phyloP scores from a whole-genome alignment of 2,797 vertebrate species.

The Poecilia wingei region DNA sequence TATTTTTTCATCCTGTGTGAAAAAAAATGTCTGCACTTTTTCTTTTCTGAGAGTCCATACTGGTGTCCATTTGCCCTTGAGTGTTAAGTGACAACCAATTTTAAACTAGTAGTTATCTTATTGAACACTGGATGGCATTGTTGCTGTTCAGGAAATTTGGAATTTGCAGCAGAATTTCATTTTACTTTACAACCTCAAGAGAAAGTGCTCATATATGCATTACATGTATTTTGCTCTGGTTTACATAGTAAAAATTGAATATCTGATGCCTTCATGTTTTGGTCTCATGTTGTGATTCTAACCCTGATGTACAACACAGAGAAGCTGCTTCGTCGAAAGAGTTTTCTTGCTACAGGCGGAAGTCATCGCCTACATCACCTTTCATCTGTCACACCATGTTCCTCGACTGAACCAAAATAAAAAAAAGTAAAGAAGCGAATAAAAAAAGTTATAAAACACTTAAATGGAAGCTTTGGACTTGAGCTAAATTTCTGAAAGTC shows the following conservation, averaged over 20 bases:
- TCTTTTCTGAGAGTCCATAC: neutral
- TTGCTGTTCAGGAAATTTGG: slow-evolving; percentile 67
- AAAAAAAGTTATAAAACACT: slow-evolving; percentile 7
- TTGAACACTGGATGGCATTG: slow-evolving; percentile 80
- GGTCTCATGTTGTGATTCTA: slow-evolving; percentile 24
- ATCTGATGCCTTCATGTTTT: slow-evolving; percentile 32
- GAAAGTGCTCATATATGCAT: slow-evolving; percentile 3
- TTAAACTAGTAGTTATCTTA: slow-evolving; percentile 58
- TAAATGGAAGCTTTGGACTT: neutral
- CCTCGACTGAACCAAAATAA: neutral
- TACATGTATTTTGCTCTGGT: slow-evolving; percentile 11
- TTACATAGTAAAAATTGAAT: slow-evolving; percentile 24
- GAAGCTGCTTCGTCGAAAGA: slow-evolving; percentile 9
- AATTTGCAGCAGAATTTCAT: slow-evolving; percentile 47
- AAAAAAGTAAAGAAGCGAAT: slow-evolving; percentile 7
- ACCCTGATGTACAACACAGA: slow-evolving; percentile 16
- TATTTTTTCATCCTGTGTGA: neutral
- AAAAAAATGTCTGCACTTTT: neutral
- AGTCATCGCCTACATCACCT: slow-evolving; percentile 11
- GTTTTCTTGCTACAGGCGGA: slow-evolving; percentile 1
- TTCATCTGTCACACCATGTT: neutral
- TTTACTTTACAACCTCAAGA: slow-evolving; percentile 12
- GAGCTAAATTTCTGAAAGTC: neutral
- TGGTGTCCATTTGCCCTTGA: neutral
- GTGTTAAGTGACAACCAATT: slow-evolving; percentile 11